phyloP scores from a whole-genome alignment of 1,140 invertebrate genomes.

The Micrasema minimum region DNA sequence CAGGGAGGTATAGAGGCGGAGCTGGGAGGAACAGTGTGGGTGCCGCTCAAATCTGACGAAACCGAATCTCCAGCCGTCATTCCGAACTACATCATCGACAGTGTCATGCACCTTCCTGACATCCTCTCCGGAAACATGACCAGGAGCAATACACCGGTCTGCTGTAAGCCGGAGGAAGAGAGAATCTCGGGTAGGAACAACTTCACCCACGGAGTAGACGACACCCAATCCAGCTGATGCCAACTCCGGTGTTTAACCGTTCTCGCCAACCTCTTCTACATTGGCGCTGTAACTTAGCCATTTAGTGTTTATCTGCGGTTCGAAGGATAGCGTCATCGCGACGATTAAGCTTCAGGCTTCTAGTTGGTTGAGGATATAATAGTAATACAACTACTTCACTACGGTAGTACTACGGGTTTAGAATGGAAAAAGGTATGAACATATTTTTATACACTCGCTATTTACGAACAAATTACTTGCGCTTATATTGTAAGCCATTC shows the following conservation, averaged over 20 bases:
- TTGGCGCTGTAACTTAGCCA: constrained; percentile 41
- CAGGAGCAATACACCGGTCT: too few species aligned
- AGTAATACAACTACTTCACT: neutral
- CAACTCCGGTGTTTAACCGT: constrained; percentile 25
- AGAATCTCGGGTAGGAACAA: too few species aligned
- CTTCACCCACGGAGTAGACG: neutral
- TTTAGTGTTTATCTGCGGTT: neutral
- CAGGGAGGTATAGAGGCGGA: constrained; percentile 80
- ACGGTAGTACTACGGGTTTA: neutral
- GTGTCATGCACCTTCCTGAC: constrained; percentile 63
- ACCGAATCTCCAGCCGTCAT: constrained; percentile 57
- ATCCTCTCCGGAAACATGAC: constrained; percentile 59
- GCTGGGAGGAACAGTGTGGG: constrained; percentile 81
- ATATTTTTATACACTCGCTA: too few species aligned
- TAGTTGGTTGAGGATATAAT: constrained; percentile 2
- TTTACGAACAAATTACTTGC: too few species aligned
- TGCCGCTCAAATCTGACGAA: constrained; percentile 67
- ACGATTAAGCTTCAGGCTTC: constrained; percentile 13
- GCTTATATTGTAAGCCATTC: too few species aligned
- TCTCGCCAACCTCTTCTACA: constrained; percentile 26
- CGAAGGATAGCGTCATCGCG: neutral
- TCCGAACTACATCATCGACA: constrained; percentile 65
- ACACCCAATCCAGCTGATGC: constrained; percentile 38
- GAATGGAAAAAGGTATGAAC: too few species aligned
- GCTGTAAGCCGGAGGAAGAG: too few species aligned